Conservation (phyloP, 2,797 vertebrate species). For the Pyrocephalus nanus region DNA sequence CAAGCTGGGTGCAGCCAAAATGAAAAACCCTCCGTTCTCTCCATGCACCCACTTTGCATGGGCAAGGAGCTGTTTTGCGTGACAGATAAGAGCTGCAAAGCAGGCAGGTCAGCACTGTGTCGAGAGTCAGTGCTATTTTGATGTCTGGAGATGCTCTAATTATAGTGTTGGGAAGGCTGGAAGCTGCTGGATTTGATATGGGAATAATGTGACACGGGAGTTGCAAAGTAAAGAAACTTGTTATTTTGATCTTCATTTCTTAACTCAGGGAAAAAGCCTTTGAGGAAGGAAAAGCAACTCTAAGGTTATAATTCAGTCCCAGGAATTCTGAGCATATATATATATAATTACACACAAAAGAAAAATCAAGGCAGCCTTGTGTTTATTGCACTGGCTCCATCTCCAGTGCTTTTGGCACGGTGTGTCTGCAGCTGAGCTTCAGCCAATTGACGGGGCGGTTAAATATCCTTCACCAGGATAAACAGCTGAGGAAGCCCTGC, state of each 20-base stretch:
- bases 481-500: slow-evolving; percentile 82
- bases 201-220: neutral
- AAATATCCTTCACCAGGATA: slow-evolving; percentile 79
- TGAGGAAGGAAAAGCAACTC: slow-evolving; percentile 4
- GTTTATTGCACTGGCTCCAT: slow-evolving; percentile 34
- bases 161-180: slow-evolving; percentile 23
- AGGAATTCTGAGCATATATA: neutral
- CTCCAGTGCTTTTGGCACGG: slow-evolving; percentile 18
- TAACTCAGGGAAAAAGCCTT: neutral
- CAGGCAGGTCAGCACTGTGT: neutral
- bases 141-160: slow-evolving; percentile 44
- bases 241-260: neutral
- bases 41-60: rapidly evolving
- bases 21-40: neutral
- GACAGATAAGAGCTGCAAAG: neutral
- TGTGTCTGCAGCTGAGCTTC: slow-evolving; percentile 50
- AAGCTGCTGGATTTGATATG: neutral
- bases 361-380: neutral
- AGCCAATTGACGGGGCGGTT: slow-evolving; percentile 70
- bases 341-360: slow-evolving; percentile 5
- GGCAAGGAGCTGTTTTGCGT: neutral
- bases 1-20: neutral
- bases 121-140: neutral
- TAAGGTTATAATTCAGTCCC: neutral
- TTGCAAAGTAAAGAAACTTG: neutral